Evolutionary conservation across 1,140 invertebrate species (phyloP).

Genomic region (Maniola jurtina): DNA sequence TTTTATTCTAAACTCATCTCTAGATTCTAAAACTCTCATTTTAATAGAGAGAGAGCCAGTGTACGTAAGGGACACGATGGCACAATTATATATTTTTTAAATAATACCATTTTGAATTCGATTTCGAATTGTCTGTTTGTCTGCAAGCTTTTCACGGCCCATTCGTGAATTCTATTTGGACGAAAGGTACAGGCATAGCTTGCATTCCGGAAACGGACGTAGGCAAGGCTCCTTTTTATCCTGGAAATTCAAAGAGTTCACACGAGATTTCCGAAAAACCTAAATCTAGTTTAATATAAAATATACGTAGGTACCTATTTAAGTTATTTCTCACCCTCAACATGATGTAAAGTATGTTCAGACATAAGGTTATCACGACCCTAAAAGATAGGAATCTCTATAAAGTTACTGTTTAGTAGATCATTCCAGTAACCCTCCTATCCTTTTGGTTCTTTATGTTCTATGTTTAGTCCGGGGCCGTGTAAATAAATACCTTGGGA

Average conservation of each 20-base stretch:
- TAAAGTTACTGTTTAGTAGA: constrained; percentile 15
- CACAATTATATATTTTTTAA: too few species aligned
- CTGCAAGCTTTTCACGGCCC: too few species aligned
- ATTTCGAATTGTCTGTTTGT: too few species aligned
- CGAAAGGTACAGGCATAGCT: too few species aligned
- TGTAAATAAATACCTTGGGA: constrained; percentile 13
- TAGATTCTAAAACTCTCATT: too few species aligned
- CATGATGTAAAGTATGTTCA: constrained; percentile 3
- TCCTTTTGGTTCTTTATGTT: constrained; percentile 13
- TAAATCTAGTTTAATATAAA: not conserved
- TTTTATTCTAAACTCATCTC: not conserved
- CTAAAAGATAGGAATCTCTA: constrained; percentile 11
- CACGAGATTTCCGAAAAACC: too few species aligned
- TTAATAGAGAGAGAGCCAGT: too few species aligned
- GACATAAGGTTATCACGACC: constrained; percentile 7
- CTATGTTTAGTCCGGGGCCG: constrained; percentile 1
- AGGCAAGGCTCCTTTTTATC: too few species aligned
- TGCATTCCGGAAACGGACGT: too few species aligned
- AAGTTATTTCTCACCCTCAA: not conserved
- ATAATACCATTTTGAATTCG: too few species aligned
- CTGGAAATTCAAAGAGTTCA: too few species aligned
- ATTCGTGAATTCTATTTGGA: too few species aligned
- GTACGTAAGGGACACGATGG: not conserved
- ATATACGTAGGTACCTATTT: not conserved
- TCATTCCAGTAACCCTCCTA: constrained; percentile 9